These are phyloP conservation scores for Myrmecobius fasciatus DNA, from an alignment of 2,113 vertebrate species.

Conservation along the genomic window DNA sequence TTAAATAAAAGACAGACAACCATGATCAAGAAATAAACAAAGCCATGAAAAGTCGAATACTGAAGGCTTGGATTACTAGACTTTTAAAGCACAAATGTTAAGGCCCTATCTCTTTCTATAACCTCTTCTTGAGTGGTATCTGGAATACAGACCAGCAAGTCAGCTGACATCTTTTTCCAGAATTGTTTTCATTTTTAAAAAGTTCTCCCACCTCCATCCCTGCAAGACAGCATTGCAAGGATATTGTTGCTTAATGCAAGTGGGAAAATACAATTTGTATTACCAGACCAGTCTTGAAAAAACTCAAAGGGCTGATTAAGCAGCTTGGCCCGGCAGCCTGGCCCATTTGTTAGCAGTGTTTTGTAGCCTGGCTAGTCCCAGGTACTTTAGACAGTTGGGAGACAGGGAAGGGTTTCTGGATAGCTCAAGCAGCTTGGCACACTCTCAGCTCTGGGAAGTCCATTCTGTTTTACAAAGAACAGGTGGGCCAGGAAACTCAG, in stretches of 20 bases:
- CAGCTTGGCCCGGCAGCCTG: constrained; percentile 11
- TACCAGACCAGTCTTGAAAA: constrained; percentile 73
- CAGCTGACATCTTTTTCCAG: constrained; percentile 66
- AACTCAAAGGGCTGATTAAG: constrained; percentile 40
- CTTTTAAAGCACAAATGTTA: constrained; percentile 76
- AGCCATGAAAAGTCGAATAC: constrained; percentile 71
- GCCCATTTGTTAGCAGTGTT: constrained; percentile 18
- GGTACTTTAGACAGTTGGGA: not conserved
- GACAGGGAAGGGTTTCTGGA: constrained; percentile 10
- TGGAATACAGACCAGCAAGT: constrained; percentile 75
- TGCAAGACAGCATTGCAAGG: constrained; percentile 68
- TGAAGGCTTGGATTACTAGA: constrained; percentile 61
- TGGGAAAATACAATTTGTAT: constrained; percentile 66
- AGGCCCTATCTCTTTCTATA: constrained; percentile 53
- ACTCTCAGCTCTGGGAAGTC: constrained; percentile 74
- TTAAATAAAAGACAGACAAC: constrained; percentile 54
- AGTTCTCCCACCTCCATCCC: constrained; percentile 68
- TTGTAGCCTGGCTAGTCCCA: not conserved
- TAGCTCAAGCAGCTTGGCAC: constrained; percentile 63
- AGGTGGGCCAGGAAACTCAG: constrained; percentile 78
- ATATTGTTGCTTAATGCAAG: constrained; percentile 71
- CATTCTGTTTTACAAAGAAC: constrained; percentile 69
- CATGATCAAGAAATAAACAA: constrained; percentile 60
- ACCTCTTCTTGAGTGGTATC: constrained; percentile 75
- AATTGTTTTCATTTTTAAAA: constrained; percentile 76